Evolutionary conservation across 1,140 invertebrate species (phyloP), one percentile per base, ranked within the genome.

Genomic region (Adelges cooleyi): DNA sequence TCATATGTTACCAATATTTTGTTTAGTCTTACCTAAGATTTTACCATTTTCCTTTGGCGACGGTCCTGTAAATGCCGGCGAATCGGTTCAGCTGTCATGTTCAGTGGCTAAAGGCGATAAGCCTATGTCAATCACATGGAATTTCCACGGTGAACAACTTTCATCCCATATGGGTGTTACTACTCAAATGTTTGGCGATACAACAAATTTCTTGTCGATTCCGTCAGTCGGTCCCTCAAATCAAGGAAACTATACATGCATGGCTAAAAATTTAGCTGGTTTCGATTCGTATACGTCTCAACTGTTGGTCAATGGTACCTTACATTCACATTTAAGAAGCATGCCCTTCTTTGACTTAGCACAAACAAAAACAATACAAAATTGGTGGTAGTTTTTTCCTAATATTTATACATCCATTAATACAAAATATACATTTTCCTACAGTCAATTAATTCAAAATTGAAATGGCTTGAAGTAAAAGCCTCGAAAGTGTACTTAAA

Each of bases 301-400:
- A 51, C 75, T 90, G 70, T 78, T 82, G 71, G 86, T 91, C 59
- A 86, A 90, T 76, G 88, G 88, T 90, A n/a, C n/a, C n/a, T n/a
- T n/a, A n/a, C 5, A 17, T 8, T 44, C 40, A 44, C 4, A 9
- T n/a, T 29, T 46, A 20, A 25, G 9, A 6, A 23, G 42, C 42
- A 48, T 48, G 25, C 22, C 40, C 17, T 20, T 6, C 13, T 36
- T 22, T 59, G 18, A 6, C 38, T 40, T 15, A n/a, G 15, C 38
- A 27, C 38, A 25, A 40, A 9, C n/a, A n/a, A n/a, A n/a, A n/a
- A n/a, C n/a, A n/a, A 27, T 23, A 27, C 20, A n/a, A 18, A 9
- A 11, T 4, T 20, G 29, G 52, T 38, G 52, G 10, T 40, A 10
- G 42, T 3, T 40, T 54, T 22, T 54, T 54, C 52, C 52, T 40